Base-by-base conservation (phyloP, 1,140 invertebrate genomes). In the Hypsibius dujardini region DNA sequence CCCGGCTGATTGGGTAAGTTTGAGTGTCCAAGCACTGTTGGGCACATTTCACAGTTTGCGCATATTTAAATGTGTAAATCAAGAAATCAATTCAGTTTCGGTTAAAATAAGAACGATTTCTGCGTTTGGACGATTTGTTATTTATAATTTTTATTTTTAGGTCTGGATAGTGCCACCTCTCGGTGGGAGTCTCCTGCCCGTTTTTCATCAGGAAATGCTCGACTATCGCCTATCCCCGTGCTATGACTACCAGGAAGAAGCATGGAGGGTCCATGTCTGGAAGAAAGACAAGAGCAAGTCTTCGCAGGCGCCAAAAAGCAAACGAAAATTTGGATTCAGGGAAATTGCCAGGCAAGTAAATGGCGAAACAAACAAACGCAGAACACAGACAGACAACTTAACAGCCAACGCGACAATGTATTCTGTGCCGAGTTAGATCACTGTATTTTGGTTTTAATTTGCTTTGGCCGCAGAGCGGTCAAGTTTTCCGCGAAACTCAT, bases 401-500 rank as follows among this genome's bases (percentile, higher is more conserved):
- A n/a, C n/a, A n/a, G n/a, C n/a, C n/a, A n/a, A n/a, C n/a, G n/a
- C n/a, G n/a, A n/a, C n/a, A n/a, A n/a, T n/a, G n/a, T n/a, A n/a
- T n/a, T n/a, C n/a, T n/a, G n/a, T n/a, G n/a, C n/a, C n/a, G n/a
- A n/a, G n/a, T n/a, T n/a, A n/a, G n/a, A n/a, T n/a, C n/a, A n/a
- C n/a, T n/a, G n/a, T n/a, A n/a, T n/a, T n/a, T n/a, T n/a, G n/a
- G n/a, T n/a, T n/a, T n/a, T n/a, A n/a, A n/a, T n/a, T n/a, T n/a
- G n/a, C n/a, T n/a, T n/a, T n/a, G n/a, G n/a, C n/a, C n/a, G n/a
- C n/a, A 90, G 92, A 77, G 92, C 92, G 71, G 92, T 96, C 47
- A 95, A 95, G 82, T 95, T 97, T 79, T 95, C 92, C 47, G 94
- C 91, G 15, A 95, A 95, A 81, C 81, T 97, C 72, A 96, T 96